Evolutionary conservation across 2,113 vertebrate species (phyloP).

Genomic region (Tupaia chinensis): DNA sequence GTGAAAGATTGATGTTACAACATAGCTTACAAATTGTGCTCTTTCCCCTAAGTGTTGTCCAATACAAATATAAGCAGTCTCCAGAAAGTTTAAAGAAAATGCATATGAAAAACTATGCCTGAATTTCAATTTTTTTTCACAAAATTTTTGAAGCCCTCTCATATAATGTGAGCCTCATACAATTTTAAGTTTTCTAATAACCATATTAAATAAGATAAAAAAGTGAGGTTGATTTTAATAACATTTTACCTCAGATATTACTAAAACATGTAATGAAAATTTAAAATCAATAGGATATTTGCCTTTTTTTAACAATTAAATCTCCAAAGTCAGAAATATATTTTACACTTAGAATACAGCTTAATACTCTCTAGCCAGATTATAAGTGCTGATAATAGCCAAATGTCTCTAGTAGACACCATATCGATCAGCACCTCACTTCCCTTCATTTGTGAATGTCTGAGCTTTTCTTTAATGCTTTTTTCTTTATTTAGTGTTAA

Average conservation of each 20-base stretch:
- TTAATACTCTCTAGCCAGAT: neutral
- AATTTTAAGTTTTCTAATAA: neutral
- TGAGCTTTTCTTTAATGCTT: neutral
- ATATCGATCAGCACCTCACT: neutral
- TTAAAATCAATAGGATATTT: neutral
- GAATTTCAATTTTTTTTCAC: too few species aligned
- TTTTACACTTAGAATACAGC: neutral
- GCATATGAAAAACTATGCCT: too few species aligned
- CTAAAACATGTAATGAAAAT: neutral
- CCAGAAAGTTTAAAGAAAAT: too few species aligned
- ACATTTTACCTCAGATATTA: slow-evolving; percentile 8
- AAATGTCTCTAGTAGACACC: neutral
- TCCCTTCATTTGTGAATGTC: neutral
- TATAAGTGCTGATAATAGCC: neutral
- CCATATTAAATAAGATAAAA: neutral
- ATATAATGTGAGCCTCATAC: neutral
- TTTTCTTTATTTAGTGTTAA: neutral
- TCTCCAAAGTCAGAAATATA: neutral
- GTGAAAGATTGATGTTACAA: neutral
- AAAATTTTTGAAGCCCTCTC: too few species aligned
- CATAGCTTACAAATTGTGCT: neutral
- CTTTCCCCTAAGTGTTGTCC: neutral
- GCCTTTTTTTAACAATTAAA: too few species aligned
- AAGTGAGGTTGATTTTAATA: neutral
- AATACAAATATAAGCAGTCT: neutral